Base-by-base conservation (phyloP, 2,888 invertebrate species). In the Zaprionus obscuricornis region DNA sequence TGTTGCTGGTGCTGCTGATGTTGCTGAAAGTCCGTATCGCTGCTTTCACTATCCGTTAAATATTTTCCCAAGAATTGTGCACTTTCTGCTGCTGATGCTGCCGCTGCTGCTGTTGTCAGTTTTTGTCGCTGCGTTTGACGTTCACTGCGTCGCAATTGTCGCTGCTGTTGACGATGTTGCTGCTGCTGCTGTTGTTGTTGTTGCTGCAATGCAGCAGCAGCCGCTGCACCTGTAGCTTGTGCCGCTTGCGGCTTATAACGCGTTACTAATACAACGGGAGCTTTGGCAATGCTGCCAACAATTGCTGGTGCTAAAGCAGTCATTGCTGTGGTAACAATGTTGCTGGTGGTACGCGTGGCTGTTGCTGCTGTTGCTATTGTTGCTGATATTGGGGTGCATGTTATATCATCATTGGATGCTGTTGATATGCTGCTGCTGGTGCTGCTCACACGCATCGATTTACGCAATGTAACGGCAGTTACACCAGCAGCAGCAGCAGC, bases 371-470 rank as follows among this genome's bases (percentile, higher is more conserved):
- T 89, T 14, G n/a, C 16, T 13, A 67, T 91, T 91, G 43, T 13
- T 24, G 11, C 24, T 51, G 36, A 40, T 8, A 60, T 13, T 17
- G 73, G 62, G n/a, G n/a, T n/a, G n/a, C n/a, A n/a, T n/a, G n/a
- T n/a, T n/a, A n/a, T n/a, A 36, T 87, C 88, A 16, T 89, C 90
- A n/a, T 86, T 85, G 8, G 90, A 89, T 7, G 87, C 82, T 4
- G 89, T 89, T 26, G 90, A 90, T 36, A 87, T 88, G 66, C 87
- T 89, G 69, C 89, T 90, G 64, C 90, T 89, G 43, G 89, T 90
- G 67, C 90, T 90, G 52, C 87, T 90, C 1, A 90, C 90, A 2
- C 90, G 86, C 31, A 88, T 86, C 2, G 90, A 90, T 66, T 90
- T 90, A 8, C 90, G 79, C 22, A 90, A 42, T 1, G 88, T 70